phyloP scores from a whole-genome alignment of 2,797 vertebrate species.

The Anguilla obscura region DNA sequence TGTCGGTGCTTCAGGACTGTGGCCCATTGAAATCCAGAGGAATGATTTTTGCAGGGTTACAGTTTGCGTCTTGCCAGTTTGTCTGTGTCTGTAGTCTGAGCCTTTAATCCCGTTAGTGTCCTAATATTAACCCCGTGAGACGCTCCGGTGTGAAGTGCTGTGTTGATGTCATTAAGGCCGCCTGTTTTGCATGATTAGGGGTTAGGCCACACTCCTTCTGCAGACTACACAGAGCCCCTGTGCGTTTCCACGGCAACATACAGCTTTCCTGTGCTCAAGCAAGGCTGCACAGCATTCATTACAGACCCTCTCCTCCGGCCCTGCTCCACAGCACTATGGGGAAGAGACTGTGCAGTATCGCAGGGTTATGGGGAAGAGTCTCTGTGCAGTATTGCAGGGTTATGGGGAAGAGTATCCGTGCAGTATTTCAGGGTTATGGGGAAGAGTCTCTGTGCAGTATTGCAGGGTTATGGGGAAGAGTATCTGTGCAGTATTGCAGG shows the following conservation, averaged over 20 bases:
- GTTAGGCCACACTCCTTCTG: background rate
- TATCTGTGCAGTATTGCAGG: too few species aligned
- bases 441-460: too few species aligned
- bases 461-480: too few species aligned
- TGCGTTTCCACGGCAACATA: background rate
- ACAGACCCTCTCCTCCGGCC: background rate
- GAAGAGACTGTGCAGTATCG: too few species aligned
- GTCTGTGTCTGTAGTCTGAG: background rate
- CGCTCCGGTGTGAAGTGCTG: background rate
- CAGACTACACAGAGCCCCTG: background rate
- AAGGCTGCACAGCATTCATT: background rate
- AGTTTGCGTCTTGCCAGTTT: background rate
- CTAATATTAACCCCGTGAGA: background rate
- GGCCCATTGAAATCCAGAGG: too few species aligned
- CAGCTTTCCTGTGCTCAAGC: background rate
- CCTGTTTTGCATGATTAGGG: background rate
- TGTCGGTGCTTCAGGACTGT: too few species aligned
- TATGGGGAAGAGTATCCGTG: too few species aligned
- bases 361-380: background rate
- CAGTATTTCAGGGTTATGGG: too few species aligned
- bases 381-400: too few species aligned
- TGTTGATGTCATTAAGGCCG: background rate
- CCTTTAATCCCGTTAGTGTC: constrained; percentile 21
- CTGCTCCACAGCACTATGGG: too few species aligned
- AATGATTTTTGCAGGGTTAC: background rate